Base-by-base conservation (phyloP, 53 echinoderm and acorn worm genomes). In the Astropecten irregularis region DNA sequence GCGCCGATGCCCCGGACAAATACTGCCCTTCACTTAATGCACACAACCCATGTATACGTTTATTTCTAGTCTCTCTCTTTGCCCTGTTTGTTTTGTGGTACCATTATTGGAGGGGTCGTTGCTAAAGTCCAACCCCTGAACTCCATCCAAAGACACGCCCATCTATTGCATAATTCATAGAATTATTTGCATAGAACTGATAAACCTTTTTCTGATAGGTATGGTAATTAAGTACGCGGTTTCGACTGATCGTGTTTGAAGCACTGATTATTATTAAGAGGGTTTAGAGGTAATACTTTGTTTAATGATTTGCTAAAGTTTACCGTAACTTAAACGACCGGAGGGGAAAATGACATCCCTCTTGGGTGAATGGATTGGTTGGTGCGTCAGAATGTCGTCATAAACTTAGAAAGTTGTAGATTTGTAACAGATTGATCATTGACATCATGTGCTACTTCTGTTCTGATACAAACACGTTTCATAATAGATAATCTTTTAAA, bases 91-190 rank as follows among this genome's bases (percentile, higher is more conserved):
- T 18, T 36, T 55, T 50, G 31, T 68, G 26, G 21, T 32, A 31
- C 32, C 38, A 13, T 54, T 22, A 57, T 65, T 65, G 20, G 40
- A 57, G 76, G 40, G 76, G 76, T 76, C 58, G 58, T 57, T 35
- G 76, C 58, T 57, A 76, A 76, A 76, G 62, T 62, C 79, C 62
- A 79, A 79, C 42, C 79, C 47, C 32, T 79, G 79, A 79, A 79
- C 79, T 30, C 79, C 46, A 33, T 1, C 30, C 4, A n/a, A 31
- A 31, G 46, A 61, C 79, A 79, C 79, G 48, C 79, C 79, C 31
- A 79, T 71, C 62, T 32, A 62, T 44, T 79, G 79, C 60, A 79
- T 79, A 61, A 79, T 79, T 60, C 79, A 79, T 62, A 47, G 57
- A 18, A 6, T 13, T 26, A 79, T 79, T 79, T 79, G 49, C 79